Evolutionary conservation across 2,113 vertebrate species (phyloP).

Genomic region (Apteryx owenii): DNA sequence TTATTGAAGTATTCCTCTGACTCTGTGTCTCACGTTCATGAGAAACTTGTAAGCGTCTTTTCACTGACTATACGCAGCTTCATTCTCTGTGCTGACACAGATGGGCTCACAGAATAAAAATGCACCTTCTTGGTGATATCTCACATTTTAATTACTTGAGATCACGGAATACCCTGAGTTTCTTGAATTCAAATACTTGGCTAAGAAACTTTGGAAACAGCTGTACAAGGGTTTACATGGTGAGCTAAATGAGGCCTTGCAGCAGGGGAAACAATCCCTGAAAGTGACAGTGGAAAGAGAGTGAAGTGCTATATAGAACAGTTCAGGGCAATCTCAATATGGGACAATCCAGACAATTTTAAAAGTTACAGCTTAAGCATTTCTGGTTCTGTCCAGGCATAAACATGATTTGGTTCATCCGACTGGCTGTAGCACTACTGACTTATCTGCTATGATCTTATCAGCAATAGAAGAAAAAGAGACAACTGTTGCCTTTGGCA

Average conservation of each 20-base stretch:
- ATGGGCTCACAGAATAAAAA: background rate
- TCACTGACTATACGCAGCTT: accelerated
- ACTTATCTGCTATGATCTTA: background rate
- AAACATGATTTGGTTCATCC: background rate
- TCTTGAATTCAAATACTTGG: background rate
- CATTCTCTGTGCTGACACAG: background rate
- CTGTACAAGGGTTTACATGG: background rate
- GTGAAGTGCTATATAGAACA: background rate
- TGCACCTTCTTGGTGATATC: background rate
- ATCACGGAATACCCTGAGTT: background rate
- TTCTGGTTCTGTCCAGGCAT: background rate
- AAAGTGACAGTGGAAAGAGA: background rate
- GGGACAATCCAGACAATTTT: background rate
- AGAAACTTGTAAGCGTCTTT: background rate
- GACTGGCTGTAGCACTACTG: background rate
- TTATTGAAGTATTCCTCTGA: background rate
- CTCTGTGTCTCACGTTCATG: background rate
- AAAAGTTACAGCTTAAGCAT: background rate
- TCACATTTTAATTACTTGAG: background rate
- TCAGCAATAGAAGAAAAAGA: background rate
- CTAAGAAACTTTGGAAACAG: background rate
- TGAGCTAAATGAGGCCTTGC: background rate
- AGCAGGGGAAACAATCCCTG: background rate
- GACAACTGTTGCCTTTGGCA: background rate
- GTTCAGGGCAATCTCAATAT: background rate